phyloP scores from a whole-genome alignment of 2,113 vertebrate species.

The Chelonoidis abingdonii region DNA sequence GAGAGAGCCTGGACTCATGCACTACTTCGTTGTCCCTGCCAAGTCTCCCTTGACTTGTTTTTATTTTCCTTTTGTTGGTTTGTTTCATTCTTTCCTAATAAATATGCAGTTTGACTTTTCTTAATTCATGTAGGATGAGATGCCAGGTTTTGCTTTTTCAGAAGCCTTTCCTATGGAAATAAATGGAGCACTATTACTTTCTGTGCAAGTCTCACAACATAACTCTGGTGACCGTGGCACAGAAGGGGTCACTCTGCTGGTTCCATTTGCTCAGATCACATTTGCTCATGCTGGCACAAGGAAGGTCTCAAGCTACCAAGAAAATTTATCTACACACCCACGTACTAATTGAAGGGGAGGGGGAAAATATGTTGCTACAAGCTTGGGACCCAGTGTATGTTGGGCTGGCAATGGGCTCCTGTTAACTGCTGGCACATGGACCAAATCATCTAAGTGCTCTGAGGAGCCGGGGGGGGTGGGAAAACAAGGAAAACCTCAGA shows the following conservation, averaged over 20 bases:
- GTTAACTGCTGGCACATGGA: slow-evolving; percentile 16
- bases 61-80: slow-evolving; percentile 57
- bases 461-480: not conserved
- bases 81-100: slow-evolving; percentile 73
- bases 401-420: slow-evolving; percentile 12
- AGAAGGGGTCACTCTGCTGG: slow-evolving; percentile 57
- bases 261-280: slow-evolving; percentile 48
- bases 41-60: slow-evolving; percentile 57
- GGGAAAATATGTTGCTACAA: not conserved
- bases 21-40: slow-evolving; percentile 64
- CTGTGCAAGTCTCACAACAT: slow-evolving; percentile 68
- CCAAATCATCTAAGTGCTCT: slow-evolving; percentile 66
- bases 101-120: slow-evolving; percentile 79
- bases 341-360: slow-evolving; percentile 29
- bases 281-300: slow-evolving; percentile 35
- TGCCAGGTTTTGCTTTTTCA: slow-evolving; percentile 51
- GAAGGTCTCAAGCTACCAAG: slow-evolving; percentile 45
- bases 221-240: slow-evolving; percentile 35
- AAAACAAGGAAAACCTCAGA: slow-evolving; percentile 47
- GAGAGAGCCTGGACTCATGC: slow-evolving; percentile 57
- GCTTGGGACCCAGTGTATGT: slow-evolving; percentile 10
- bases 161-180: slow-evolving; percentile 83
- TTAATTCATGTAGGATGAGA: slow-evolving; percentile 77
- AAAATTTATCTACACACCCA: not conserved
- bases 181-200: slow-evolving; percentile 67